phyloP scores from a whole-genome alignment of 2,888 invertebrate genomes.

The Tetragonisca angustula region DNA sequence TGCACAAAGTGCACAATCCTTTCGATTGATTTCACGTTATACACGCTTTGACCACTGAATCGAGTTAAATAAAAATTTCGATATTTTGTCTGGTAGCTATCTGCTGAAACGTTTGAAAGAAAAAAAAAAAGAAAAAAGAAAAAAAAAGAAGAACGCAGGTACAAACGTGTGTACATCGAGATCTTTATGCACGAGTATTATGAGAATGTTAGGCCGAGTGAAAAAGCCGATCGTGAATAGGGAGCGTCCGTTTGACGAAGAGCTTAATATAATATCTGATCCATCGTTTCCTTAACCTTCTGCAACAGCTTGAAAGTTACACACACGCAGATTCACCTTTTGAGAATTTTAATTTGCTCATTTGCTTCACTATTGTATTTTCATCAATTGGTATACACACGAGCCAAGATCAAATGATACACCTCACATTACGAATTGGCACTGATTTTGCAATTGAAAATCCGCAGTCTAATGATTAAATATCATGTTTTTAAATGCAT shows the following conservation, averaged over 20 bases:
- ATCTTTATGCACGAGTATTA: neutral
- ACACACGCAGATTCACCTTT: too few relatives aligned
- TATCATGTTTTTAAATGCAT: too few relatives aligned
- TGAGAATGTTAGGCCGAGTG: neutral
- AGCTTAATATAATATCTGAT: neutral
- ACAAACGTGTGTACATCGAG: neutral
- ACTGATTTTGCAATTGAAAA: too few relatives aligned
- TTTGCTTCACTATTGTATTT: too few relatives aligned
- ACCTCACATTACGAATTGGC: too few relatives aligned
- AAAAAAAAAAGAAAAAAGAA: too few relatives aligned
- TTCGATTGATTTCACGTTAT: constrained; percentile 9
- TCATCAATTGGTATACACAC: too few relatives aligned
- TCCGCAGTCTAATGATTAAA: too few relatives aligned
- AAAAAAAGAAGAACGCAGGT: neutral
- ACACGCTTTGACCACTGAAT: neutral
- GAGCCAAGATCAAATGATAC: too few relatives aligned
- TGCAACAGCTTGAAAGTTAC: too few relatives aligned
- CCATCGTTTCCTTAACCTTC: neutral
- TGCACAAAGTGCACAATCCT: neutral
- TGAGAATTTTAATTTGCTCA: too few relatives aligned
- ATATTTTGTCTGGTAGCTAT: neutral
- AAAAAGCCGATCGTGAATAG: neutral
- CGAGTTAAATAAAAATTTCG: neutral
- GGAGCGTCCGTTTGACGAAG: neutral
- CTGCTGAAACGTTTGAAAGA: too few relatives aligned